phyloP scores from a whole-genome alignment of 2,113 vertebrate genomes.

The Catharus bicknelli region DNA sequence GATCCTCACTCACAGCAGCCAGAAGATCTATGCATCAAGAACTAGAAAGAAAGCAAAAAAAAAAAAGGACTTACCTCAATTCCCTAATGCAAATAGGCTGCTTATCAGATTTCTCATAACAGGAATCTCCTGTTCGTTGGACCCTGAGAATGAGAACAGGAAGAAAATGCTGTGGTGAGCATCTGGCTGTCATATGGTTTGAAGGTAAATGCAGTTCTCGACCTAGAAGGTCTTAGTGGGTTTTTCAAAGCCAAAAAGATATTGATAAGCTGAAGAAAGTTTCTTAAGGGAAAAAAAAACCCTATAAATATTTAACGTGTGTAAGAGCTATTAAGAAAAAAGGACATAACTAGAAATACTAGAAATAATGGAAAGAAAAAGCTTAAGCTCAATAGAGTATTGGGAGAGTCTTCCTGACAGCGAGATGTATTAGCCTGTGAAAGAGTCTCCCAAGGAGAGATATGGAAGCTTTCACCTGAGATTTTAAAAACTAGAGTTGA shows the following conservation, averaged over 20 bases:
- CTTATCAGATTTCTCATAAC: neutral
- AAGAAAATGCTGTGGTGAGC: neutral
- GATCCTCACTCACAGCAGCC: rapidly evolving
- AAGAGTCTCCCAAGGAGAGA: constrained; percentile 33
- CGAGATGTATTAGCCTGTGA: constrained; percentile 29
- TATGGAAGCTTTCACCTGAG: constrained; percentile 38
- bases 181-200: neutral
- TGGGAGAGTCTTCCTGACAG: neutral
- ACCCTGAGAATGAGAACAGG: neutral
- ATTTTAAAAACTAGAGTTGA: constrained; percentile 56
- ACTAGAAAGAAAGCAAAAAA: neutral
- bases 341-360: constrained; percentile 25
- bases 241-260: neutral
- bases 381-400: constrained; percentile 10
- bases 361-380: constrained; percentile 44
- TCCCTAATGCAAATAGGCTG: neutral
- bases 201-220: neutral
- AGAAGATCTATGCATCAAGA: rapidly evolving
- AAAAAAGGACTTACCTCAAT: neutral
- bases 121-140: neutral
- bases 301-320: constrained; percentile 1
- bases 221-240: neutral
- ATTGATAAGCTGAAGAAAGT: neutral
- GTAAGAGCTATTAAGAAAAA: constrained; percentile 28
- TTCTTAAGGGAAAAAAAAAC: neutral